Evolutionary conservation across 2,113 vertebrate species (phyloP).

Genomic region (Himantopus leucocephalus): DNA sequence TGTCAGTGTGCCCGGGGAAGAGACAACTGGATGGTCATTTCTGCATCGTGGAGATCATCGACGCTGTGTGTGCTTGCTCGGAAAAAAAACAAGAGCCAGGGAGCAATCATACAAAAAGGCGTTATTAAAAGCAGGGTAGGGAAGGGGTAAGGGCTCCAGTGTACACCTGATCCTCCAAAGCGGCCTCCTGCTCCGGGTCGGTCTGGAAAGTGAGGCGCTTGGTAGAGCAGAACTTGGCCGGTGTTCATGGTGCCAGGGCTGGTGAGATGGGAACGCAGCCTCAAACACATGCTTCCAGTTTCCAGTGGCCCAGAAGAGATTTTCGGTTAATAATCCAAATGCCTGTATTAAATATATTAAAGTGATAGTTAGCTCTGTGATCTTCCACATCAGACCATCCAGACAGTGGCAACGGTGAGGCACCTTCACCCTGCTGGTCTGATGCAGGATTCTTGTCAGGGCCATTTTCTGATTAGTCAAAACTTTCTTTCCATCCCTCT

Average conservation of each 20-base stretch:
- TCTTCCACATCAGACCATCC: not conserved
- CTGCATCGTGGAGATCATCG: accelerated
- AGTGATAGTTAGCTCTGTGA: not conserved
- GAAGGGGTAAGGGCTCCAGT: not conserved
- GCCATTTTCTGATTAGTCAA: constrained; percentile 1
- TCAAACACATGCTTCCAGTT: not conserved
- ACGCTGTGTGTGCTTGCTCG: not conserved
- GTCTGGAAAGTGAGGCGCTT: not conserved
- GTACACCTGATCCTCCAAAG: not conserved
- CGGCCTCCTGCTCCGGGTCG: not conserved
- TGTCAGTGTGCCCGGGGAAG: not conserved
- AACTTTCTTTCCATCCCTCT: constrained; percentile 7
- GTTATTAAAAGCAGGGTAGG: not conserved
- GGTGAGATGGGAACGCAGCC: not conserved
- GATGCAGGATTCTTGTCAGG: not conserved
- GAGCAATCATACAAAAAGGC: not conserved
- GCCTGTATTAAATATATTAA: not conserved
- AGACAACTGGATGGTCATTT: accelerated
- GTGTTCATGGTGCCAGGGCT: not conserved
- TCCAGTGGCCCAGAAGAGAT: not conserved
- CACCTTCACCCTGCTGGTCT: not conserved
- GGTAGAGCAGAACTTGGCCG: not conserved
- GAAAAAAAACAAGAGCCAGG: not conserved
- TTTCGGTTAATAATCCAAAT: not conserved
- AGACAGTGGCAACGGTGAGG: not conserved